phyloP scores from a whole-genome alignment of 2,888 invertebrate genomes.

The Eupithecia abbreviata region DNA sequence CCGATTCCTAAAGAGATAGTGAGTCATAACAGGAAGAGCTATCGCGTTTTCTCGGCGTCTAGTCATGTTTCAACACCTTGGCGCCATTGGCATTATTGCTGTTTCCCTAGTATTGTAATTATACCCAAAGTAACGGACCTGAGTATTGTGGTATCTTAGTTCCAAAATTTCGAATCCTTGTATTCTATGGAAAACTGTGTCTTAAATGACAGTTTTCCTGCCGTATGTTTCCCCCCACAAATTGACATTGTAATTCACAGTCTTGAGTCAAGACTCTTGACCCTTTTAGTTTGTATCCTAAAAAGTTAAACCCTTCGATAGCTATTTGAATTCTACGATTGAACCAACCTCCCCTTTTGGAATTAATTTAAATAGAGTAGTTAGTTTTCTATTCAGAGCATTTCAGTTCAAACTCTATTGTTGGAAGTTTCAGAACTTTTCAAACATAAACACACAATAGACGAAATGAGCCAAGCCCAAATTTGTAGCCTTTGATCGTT shows the following conservation, averaged over 20 bases:
- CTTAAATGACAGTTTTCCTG: no score
- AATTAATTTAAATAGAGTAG: neutral
- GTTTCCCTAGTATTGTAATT: slow-evolving; percentile 57
- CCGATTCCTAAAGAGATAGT: slow-evolving; percentile 31
- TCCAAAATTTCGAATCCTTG: neutral
- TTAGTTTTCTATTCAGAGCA: slow-evolving; percentile 12
- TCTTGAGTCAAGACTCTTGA: neutral
- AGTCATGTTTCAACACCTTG: slow-evolving; percentile 52
- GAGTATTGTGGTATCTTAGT: neutral
- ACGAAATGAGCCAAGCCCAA: slow-evolving; percentile 39
- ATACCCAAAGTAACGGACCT: slow-evolving; percentile 17
- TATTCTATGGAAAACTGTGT: no score
- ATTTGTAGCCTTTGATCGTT: slow-evolving; percentile 45
- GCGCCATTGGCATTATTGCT: slow-evolving; percentile 46
- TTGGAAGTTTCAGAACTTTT: slow-evolving; percentile 34
- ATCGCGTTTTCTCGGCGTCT: slow-evolving; percentile 50
- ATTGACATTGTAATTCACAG: no score
- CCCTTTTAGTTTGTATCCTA: neutral
- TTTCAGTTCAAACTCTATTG: slow-evolving; percentile 23
- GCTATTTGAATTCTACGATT: neutral
- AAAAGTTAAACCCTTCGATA: neutral
- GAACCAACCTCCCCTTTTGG: neutral
- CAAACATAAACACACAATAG: slow-evolving; percentile 31
- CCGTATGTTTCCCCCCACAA: neutral
- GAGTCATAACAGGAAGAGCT: slow-evolving; percentile 57